Base-by-base conservation (phyloP, 2,113 vertebrate species). In the Cottus gobio region DNA sequence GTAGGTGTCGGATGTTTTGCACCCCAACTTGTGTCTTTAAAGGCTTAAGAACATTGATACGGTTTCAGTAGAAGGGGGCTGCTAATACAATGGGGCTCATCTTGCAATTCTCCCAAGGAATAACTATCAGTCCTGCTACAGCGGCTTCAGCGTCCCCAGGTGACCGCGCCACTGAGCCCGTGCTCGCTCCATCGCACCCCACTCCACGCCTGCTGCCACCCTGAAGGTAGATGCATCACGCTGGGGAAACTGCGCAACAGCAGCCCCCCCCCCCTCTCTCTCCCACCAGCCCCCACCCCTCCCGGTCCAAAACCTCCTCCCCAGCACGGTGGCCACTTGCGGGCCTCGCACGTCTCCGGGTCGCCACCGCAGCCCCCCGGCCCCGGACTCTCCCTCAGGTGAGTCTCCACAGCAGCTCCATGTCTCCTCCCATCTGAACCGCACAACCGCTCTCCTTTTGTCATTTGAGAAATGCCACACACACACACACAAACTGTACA, bases 81-180 rank as follows among this genome's bases (percentile, higher is more conserved):
- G 90, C 91, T 94, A 95, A 95, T 94, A 94, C 94, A 95, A 95
- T 92, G 89, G 91, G 90, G 88, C 93, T 94, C 92, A 94, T 95
- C 94, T 95, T 94, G 91, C 94, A 93, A 94, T 94, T 93, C 93
- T 95, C 94, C 89, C 90, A 94, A 93, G 95, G 93, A 95, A 95
- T 94, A 95, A 94, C 94, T 94, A 95, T 95, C 95, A 95, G 95
- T 95, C 93, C 92, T 95, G 95, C 94, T 93, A 94, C 93, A 94
- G 92, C 92, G 75, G 92, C 93, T 95, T 87, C 93, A 91, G 91
- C 93, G 93, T 95, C 93, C 94, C 94, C 89, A 94, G 94, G 94
- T 95, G 95, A 95, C 93, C 92, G 94, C 95, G 94, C 94, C 94
- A 95, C 93, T 95, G 95, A 93, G 95, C 90, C 89, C 88, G 76